Evolutionary conservation across 2,113 vertebrate species (phyloP).

Genomic region (Petrocephalus zakoni): DNA sequence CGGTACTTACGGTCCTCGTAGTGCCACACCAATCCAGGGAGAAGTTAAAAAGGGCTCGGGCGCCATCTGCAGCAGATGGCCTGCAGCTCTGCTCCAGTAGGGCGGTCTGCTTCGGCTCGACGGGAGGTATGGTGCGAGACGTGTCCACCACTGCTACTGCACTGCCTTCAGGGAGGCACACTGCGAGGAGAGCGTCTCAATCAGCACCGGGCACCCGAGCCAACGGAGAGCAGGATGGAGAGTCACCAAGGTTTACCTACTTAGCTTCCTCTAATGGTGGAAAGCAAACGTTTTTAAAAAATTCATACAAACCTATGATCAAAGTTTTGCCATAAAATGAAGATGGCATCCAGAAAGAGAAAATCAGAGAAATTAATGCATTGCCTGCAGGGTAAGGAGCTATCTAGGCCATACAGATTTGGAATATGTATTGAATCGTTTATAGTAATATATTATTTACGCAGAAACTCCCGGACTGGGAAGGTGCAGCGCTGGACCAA

Average conservation of each 20-base stretch:
- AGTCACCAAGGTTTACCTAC: background rate
- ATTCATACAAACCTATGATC: background rate
- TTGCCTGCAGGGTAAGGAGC: background rate
- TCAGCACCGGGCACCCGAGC: background rate
- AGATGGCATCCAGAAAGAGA: background rate
- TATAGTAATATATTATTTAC: constrained; percentile 22
- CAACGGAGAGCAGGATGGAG: background rate
- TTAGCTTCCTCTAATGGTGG: background rate
- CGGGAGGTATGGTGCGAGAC: constrained; percentile 24
- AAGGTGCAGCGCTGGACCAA: constrained; percentile 35
- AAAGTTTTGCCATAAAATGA: background rate
- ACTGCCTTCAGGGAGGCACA: constrained; percentile 47
- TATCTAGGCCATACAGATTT: background rate
- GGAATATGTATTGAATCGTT: background rate
- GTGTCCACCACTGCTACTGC: constrained; percentile 38
- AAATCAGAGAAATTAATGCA: background rate
- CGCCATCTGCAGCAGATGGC: constrained; percentile 28
- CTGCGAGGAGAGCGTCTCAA: constrained; percentile 22
- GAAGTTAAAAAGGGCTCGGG: constrained; percentile 44
- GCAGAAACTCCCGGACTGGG: constrained; percentile 30
- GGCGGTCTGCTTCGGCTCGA: constrained; percentile 38
- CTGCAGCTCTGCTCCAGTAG: constrained; percentile 41
- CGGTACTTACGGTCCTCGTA: constrained; percentile 31
- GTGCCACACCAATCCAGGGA: constrained; percentile 43
- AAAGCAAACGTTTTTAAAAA: no score